Percentiles rank a stretch among this genome's conserved stretches.
phyloP scores from a whole-genome alignment of 2,113 vertebrate species.

The Erpornis zantholeuca region DNA sequence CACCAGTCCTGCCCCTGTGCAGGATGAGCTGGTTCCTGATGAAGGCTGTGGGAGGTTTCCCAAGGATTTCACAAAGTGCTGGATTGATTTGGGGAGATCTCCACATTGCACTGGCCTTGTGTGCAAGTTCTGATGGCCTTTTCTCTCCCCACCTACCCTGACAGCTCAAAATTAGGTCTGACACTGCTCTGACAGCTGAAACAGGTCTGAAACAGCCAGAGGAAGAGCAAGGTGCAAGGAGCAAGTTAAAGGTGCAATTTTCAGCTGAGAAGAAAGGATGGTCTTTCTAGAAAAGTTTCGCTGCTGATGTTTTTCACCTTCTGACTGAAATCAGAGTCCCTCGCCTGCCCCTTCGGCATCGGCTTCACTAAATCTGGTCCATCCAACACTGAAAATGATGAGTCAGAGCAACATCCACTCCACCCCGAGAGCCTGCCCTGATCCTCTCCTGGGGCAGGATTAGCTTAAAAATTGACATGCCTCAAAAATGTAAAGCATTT shows the following conservation, averaged over 20 bases:
- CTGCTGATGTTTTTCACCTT: background rate
- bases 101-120: background rate
- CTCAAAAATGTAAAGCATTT: background rate
- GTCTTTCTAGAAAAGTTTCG: background rate
- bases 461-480: background rate
- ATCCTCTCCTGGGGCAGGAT: background rate
- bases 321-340: background rate
- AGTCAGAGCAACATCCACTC: background rate
- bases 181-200: too few species aligned
- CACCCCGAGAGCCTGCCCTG: background rate
- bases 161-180: background rate
- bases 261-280: background rate
- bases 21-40: background rate
- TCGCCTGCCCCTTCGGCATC: background rate
- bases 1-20: background rate
- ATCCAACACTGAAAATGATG: background rate
- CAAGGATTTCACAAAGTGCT: background rate
- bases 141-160: background rate
- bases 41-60: background rate
- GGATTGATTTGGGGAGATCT: accelerated
- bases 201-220: background rate
- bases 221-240: background rate
- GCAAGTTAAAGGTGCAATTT: background rate
- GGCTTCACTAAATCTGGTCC: background rate
- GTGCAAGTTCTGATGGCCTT: background rate